phyloP scores from a whole-genome alignment of 2,888 invertebrate species.

The Nomada ruficornis region DNA sequence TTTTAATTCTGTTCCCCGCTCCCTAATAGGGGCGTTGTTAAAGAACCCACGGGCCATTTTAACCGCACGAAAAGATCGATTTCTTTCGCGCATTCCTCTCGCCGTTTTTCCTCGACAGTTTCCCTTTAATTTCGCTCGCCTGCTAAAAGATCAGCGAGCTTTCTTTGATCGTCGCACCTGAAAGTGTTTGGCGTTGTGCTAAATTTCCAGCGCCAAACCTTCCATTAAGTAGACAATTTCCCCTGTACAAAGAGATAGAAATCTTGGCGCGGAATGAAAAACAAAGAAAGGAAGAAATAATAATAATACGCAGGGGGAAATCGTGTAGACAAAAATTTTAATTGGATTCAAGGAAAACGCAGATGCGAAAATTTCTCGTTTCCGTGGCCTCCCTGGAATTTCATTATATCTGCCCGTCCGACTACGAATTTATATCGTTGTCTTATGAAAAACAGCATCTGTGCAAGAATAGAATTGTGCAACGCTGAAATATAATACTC shows the following conservation, averaged over 20 bases:
- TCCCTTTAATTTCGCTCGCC: not conserved
- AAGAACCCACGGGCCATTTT: constrained; percentile 6
- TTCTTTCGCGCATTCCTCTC: not conserved
- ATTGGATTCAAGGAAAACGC: constrained; percentile 47
- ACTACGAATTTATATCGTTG: constrained; percentile 38
- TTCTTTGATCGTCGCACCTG: not conserved
- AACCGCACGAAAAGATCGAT: not conserved
- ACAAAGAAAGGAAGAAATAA: no score
- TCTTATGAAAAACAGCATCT: constrained; percentile 39
- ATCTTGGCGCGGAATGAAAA: constrained; percentile 21
- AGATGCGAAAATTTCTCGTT: constrained; percentile 48
- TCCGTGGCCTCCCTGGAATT: constrained; percentile 42
- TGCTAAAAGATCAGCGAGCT: not conserved
- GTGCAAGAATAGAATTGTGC: not conserved
- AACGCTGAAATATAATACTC: not conserved
- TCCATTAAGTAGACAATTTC: constrained; percentile 18
- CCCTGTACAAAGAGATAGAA: not conserved
- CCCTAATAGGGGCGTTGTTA: not conserved
- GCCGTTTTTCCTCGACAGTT: not conserved
- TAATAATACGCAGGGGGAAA: not conserved
- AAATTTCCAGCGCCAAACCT: not conserved
- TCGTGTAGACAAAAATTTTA: constrained; percentile 44
- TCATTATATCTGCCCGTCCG: constrained; percentile 28
- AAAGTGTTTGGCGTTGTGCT: no score
- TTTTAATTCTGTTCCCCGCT: constrained; percentile 10